Evolutionary conservation across 2,888 invertebrate genomes (phyloP), one percentile per base, ranked within the genome.

Genomic region (Philereme transversata): DNA sequence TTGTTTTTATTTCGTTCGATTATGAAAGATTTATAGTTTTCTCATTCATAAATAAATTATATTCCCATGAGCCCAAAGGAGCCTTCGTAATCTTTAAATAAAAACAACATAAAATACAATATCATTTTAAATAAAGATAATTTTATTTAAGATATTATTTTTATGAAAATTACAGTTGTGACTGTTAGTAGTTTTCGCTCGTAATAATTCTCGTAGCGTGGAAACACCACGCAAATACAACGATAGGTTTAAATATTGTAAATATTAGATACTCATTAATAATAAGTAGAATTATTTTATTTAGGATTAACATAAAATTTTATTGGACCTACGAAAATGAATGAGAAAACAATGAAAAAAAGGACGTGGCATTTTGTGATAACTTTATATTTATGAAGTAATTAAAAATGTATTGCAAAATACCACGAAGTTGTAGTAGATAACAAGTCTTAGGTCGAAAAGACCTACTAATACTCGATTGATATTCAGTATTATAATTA

Each of bases 241-340:
- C 77, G 82, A 88, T 89, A 6, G 4, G 4, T 22, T 22, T 3
- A 87, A 74, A 79, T 81, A 74, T 76, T 91, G 90, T 91, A 91
- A 86, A 91, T 91, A 91, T 82, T 88, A 90, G 88, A 84, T 88
- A 89, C 86, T 87, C 86, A 84, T 86, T 84, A 83, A 80, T 80
- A 61, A 41, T 65, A 90, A 87, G 86, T 90, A 90, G 88, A 85
- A 86, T 78, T 87, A 88, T 88, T 87, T 85, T 22, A 22, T 85
- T 84, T 78, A 85, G 90, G 86, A 81, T 77, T 76, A 79, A 78
- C 80, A 80, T 80, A 68, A 81, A 84, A 81, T 81, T 82, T 83
- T 79, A 85, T 78, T 81, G 78, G 70, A 81, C 78, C 73, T 84
- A 78, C 67, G 72, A 76, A 79, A 77, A 78, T 76, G 66, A 75